phyloP scores from a whole-genome alignment of 2,888 invertebrate genomes.

The Coremacera marginata region DNA sequence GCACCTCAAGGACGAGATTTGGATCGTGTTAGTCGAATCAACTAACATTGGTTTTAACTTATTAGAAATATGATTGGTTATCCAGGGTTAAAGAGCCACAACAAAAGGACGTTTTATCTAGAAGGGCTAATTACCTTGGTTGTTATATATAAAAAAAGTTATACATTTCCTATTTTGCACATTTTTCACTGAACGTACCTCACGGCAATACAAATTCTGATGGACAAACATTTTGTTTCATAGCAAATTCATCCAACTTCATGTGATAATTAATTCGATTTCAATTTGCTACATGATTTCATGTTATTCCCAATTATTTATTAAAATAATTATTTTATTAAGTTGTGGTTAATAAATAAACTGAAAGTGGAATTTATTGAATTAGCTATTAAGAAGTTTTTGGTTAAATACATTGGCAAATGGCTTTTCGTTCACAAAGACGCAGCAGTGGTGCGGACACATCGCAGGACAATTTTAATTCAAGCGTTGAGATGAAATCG shows the following conservation, averaged over 20 bases:
- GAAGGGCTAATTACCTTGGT: no score
- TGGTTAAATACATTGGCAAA: conserved; percentile 32
- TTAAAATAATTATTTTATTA: not conserved
- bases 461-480: conserved; percentile 57
- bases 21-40: no score
- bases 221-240: not conserved
- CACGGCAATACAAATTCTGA: not conserved
- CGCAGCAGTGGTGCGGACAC: conserved; percentile 53
- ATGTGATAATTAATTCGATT: conserved; percentile 12
- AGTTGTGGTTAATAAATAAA: conserved; percentile 16
- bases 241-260: conserved; percentile 11
- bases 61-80: no score
- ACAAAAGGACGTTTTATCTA: no score
- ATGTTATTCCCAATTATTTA: not conserved
- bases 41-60: no score
- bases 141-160: no score
- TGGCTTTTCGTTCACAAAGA: conserved; percentile 60
- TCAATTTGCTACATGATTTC: not conserved
- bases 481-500: conserved; percentile 62
- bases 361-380: conserved; percentile 10
- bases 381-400: not conserved
- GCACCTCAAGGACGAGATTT: no score
- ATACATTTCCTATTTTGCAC: no score
- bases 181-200: not conserved
- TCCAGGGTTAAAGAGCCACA: no score